Conservation (phyloP, 2,797 vertebrate species). For the Gephyroberyx darwinii region DNA sequence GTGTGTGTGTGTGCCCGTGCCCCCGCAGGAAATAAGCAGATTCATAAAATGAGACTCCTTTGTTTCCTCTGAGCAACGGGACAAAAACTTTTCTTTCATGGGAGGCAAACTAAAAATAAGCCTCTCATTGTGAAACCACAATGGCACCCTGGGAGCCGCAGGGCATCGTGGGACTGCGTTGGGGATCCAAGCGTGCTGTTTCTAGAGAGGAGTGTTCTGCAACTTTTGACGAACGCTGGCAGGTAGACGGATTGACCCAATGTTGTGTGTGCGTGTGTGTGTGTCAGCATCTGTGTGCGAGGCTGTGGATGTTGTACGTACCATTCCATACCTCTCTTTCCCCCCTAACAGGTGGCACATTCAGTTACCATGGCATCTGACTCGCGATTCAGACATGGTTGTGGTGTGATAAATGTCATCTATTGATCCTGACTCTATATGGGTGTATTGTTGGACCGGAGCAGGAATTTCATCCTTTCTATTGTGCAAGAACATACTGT, state of each 20-base stretch:
- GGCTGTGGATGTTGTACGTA: constrained; percentile 8
- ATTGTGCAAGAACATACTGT: background rate
- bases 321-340: constrained; percentile 23
- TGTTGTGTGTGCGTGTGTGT: constrained; percentile 17
- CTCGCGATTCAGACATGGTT: constrained; percentile 29
- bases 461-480: constrained; percentile 3
- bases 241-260: background rate
- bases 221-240: background rate
- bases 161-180: background rate
- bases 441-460: constrained; percentile 9
- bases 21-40: constrained; percentile 21
- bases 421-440: constrained; percentile 37
- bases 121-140: background rate
- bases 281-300: background rate
- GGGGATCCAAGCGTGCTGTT: background rate
- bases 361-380: constrained; percentile 61
- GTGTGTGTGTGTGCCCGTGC: background rate
- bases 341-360: constrained; percentile 6
- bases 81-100: background rate
- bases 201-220: background rate
- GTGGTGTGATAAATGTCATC: constrained; percentile 52
- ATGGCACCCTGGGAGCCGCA: background rate
- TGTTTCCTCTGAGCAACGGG: constrained; percentile 11
- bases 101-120: background rate
- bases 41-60: constrained; percentile 15